These are phyloP conservation scores for Zophobas morio DNA, from an alignment of 1,140 invertebrate species.

Conservation along the genomic window DNA sequence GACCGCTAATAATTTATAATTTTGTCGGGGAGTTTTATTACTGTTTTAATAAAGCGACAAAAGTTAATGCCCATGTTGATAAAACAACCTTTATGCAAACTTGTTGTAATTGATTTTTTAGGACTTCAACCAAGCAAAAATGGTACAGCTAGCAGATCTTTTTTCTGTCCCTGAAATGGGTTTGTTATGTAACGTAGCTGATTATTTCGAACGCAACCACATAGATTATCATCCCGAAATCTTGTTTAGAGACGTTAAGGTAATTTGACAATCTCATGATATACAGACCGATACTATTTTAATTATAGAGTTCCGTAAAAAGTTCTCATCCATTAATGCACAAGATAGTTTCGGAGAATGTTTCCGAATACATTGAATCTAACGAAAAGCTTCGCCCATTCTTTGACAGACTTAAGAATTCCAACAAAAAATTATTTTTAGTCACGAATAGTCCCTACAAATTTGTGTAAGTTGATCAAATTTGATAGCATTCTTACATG, in stretches of 20 bases:
- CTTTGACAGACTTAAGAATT: slow-evolving; percentile 81
- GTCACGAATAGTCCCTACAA: slow-evolving; percentile 97
- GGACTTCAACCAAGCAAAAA: slow-evolving; percentile 79
- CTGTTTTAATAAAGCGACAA: neutral
- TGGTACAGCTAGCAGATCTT: slow-evolving; percentile 96
- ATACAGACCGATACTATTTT: slow-evolving; percentile 40
- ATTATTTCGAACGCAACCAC: slow-evolving; percentile 91
- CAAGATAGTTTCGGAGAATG: slow-evolving; percentile 84
- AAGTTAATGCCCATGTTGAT: neutral
- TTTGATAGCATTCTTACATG: slow-evolving; percentile 27
- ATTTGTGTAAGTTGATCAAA: slow-evolving; percentile 89
- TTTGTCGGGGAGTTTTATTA: neutral
- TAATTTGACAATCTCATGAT: slow-evolving; percentile 67
- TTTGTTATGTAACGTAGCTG: slow-evolving; percentile 92
- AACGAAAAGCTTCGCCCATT: slow-evolving; percentile 83
- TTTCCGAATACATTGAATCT: slow-evolving; percentile 85
- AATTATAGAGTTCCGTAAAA: slow-evolving; percentile 87
- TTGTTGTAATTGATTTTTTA: slow-evolving; percentile 68
- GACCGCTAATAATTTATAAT: too few species aligned
- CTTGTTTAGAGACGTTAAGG: slow-evolving; percentile 95
- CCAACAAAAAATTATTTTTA: slow-evolving; percentile 92
- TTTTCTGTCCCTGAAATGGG: slow-evolving; percentile 98
- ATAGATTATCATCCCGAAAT: slow-evolving; percentile 97
- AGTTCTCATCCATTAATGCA: slow-evolving; percentile 95
- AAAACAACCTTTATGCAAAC: slow-evolving; percentile 6